Base-by-base conservation (phyloP, 1,140 invertebrate genomes). In the Antheraea pernyi region DNA sequence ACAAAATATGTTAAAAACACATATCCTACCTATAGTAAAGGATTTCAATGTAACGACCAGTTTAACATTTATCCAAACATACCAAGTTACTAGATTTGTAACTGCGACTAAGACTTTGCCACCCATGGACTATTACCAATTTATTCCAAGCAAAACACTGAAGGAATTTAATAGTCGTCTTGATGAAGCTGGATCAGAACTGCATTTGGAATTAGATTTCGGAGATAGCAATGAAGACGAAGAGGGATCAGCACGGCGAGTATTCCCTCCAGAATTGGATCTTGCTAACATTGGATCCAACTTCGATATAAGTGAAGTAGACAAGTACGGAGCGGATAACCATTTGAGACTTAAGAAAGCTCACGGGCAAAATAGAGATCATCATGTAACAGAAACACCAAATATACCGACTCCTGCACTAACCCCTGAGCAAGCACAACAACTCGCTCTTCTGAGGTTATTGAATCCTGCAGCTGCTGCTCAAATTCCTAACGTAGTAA, bases 91-190 rank as follows among this genome's bases (percentile, higher is more conserved):
- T 0, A 93, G 97, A 76, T 86, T 97, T 59, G 97, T 98, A 0
- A 97, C 96, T 0, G 97, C 97, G 0, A 97, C 96, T 0, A 98
- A 98, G 84, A 98, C 97, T 0, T 84, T 98, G 36, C 97, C 97
- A 10, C 97, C 97, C 0, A 95, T 96, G 93, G 96, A 97, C 81
- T 95, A 96, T 37, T 97, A 97, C 87, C 96, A 97, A 74, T 97
- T 97, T 78, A 96, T 97, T 36, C 96, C 97, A 0, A 97, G 96
- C 71, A 97, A 97, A 86, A 97, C 96, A 4, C 92, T 98, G 13
- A 97, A 97, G 75, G 97, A 98, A 85, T 97, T 98, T 86, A 97
- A 97, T 74, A 97, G 96, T 62, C 95, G 95, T 60, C 91, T 97
- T 37, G 96, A 98, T 81, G 97, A 97, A 91, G 97, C 97, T n/a